Percentiles rank a stretch among this genome's conserved stretches.
Evolutionary conservation across 2,888 invertebrate species (phyloP).

Genomic region (Ctena decussata): DNA sequence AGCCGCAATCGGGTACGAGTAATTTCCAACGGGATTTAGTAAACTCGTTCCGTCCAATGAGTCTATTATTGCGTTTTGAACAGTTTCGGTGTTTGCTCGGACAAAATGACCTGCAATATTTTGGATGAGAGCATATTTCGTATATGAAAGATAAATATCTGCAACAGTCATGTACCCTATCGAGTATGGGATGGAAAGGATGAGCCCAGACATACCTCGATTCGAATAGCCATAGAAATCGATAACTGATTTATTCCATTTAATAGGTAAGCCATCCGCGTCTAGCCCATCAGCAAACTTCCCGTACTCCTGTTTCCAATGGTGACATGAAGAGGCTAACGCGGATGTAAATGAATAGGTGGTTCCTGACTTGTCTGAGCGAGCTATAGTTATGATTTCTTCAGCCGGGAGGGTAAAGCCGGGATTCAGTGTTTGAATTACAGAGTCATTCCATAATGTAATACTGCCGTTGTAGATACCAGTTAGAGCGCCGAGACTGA

Average conservation of each 20-base stretch:
- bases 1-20: constrained; percentile 80
- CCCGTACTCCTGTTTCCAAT: constrained; percentile 77
- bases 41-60: constrained; percentile 50
- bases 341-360: constrained; percentile 81
- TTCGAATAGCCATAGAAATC: constrained; percentile 71
- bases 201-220: constrained; percentile 74
- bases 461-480: constrained; percentile 83
- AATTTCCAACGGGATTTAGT: constrained; percentile 55
- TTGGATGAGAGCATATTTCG: constrained; percentile 70
- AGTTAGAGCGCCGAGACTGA: constrained; percentile 76
- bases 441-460: constrained; percentile 78
- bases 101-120: constrained; percentile 72
- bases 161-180: constrained; percentile 81
- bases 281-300: constrained; percentile 71
- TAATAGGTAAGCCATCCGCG: constrained; percentile 17
- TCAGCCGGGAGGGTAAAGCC: constrained; percentile 66
- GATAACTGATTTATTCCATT: constrained; percentile 72
- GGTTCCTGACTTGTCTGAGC: constrained; percentile 83
- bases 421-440: constrained; percentile 71
- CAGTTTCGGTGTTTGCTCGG: constrained; percentile 51
- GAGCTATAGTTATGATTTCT: constrained; percentile 78
- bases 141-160: constrained; percentile 61
- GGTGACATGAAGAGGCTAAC: constrained; percentile 71
- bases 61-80: constrained; percentile 76
- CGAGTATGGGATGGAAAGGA: constrained; percentile 74